Conservation (phyloP, 2,888 invertebrate species). For the Callyntrura guangdongensis region DNA sequence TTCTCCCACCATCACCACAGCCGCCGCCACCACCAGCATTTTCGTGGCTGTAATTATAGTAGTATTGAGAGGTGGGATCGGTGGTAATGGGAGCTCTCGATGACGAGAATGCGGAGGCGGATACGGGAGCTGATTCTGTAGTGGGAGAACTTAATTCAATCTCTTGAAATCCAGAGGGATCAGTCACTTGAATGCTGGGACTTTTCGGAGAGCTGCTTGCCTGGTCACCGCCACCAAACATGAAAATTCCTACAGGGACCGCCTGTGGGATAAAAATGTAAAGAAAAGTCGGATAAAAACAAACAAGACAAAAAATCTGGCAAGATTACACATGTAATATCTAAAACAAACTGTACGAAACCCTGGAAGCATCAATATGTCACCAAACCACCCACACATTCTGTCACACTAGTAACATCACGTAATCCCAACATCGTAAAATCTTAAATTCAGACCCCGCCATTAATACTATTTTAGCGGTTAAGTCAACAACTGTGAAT, state of each 20-base stretch:
- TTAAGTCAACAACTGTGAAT: not conserved
- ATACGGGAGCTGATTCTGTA: constrained; percentile 60
- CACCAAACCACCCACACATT: not conserved
- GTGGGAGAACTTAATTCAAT: constrained; percentile 74
- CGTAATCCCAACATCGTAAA: not conserved
- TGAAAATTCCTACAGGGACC: constrained; percentile 84
- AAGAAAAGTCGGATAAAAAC: not conserved
- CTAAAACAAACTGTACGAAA: no score
- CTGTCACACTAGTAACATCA: not conserved
- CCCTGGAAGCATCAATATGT: not conserved
- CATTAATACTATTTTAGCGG: not conserved
- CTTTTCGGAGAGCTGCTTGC: constrained; percentile 40
- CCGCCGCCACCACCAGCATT: no score
- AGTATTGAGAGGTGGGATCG: not conserved
- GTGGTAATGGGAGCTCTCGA: not conserved
- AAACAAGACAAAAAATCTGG: not conserved
- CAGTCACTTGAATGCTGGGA: constrained; percentile 66
- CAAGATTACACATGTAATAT: not conserved
- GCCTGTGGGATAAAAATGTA: constrained; percentile 69
- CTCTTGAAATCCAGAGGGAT: constrained; percentile 76
- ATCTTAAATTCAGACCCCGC: not conserved
- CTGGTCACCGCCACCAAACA: constrained; percentile 64
- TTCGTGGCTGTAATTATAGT: not conserved
- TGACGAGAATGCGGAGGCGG: constrained; percentile 46
- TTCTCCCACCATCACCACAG: not conserved